Percentiles rank a stretch among this genome's conserved stretches.
These are phyloP conservation scores for Brachypodius melanocephalos DNA, from an alignment of 2,113 vertebrate species.

Conservation along the genomic window DNA sequence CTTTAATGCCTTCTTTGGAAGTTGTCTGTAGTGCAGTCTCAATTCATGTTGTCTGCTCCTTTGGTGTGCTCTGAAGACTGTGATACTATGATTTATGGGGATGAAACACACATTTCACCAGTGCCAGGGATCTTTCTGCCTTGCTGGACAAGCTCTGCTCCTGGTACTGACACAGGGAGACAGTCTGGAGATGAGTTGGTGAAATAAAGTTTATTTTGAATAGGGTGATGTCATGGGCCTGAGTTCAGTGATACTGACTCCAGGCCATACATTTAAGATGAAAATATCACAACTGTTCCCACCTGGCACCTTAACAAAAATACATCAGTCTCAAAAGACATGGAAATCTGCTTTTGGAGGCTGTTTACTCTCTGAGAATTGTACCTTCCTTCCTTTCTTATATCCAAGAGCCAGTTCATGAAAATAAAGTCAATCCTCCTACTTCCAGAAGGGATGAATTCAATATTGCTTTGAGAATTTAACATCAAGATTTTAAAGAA, in stretches of 20 bases:
- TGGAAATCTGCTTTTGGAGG: slow-evolving; percentile 7
- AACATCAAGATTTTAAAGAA: not conserved
- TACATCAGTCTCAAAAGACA: not conserved
- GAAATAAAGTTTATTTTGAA: not conserved
- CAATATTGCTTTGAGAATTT: not conserved
- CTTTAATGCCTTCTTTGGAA: not conserved
- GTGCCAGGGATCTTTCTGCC: not conserved
- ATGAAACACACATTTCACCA: not conserved
- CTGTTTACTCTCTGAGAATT: not conserved
- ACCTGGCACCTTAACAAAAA: not conserved
- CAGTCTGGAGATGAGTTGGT: not conserved
- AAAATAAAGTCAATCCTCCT: not conserved
- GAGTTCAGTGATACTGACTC: not conserved
- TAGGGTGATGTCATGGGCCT: not conserved
- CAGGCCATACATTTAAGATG: not conserved
- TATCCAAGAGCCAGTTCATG: not conserved
- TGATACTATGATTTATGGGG: not conserved
- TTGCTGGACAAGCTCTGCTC: not conserved
- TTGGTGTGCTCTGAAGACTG: not conserved
- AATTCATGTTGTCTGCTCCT: accelerated
- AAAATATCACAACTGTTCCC: slow-evolving; percentile 1
- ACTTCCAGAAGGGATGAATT: not conserved
- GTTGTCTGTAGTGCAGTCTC: not conserved
- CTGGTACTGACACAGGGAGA: not conserved
- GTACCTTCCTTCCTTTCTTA: not conserved